Conservation (phyloP, 2,113 vertebrate species). For the Vidua chalybeata region DNA sequence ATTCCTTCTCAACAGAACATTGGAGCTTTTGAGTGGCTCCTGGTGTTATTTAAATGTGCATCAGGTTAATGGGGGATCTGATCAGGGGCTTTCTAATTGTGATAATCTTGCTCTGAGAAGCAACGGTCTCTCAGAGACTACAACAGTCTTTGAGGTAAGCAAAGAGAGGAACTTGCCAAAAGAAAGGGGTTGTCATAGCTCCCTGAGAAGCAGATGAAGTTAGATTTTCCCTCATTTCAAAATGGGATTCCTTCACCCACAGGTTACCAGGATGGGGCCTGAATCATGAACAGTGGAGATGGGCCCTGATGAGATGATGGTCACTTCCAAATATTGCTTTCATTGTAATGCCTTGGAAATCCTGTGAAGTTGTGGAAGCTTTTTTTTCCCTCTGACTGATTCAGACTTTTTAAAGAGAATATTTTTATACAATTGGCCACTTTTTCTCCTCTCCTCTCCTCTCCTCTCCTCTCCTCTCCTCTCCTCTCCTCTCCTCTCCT, state of each 20-base stretch:
- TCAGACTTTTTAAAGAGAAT: neutral
- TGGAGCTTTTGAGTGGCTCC: neutral
- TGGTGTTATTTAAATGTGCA: neutral
- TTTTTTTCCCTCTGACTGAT: neutral
- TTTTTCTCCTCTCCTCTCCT: no score
- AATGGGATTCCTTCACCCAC: neutral
- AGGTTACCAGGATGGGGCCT: neutral
- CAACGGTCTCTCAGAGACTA: neutral
- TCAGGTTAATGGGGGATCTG: neutral
- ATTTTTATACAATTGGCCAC: neutral
- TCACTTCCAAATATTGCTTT: neutral
- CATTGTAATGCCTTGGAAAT: neutral
- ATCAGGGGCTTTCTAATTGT: neutral
- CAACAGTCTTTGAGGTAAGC: neutral
- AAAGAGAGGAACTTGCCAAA: neutral
- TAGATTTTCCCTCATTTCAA: neutral
- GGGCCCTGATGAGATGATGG: neutral
- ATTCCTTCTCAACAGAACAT: neutral
- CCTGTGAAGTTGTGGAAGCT: neutral
- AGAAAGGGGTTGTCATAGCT: neutral
- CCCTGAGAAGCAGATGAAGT: neutral
- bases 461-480: no score
- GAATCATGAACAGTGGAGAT: neutral
- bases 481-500: no score
- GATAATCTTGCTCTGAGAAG: neutral